Evolutionary conservation across 2,113 vertebrate genomes (phyloP).

Genomic region (Centropus unirufus): DNA sequence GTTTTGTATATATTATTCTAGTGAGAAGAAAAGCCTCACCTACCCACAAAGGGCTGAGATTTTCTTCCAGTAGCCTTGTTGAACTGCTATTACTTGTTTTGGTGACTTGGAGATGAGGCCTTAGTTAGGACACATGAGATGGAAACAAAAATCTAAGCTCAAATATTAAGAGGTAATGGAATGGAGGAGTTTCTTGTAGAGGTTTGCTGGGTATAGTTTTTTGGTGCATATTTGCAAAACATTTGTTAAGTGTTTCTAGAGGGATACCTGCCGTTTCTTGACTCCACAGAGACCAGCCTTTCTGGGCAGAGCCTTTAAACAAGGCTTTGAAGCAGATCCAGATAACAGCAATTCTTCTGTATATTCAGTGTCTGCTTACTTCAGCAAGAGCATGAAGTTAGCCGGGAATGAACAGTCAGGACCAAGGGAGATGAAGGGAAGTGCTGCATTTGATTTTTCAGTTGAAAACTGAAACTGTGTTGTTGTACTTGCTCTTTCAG

Average conservation of each 20-base stretch:
- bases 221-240: not conserved
- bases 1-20: not conserved
- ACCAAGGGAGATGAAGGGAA: not conserved
- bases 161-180: not conserved
- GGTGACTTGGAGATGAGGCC: not conserved
- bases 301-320: not conserved
- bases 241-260: not conserved
- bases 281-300: not conserved
- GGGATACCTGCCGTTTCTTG: not conserved
- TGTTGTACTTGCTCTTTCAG: slow-evolving; percentile 34
- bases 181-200: not conserved
- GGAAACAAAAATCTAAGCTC: not conserved
- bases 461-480: slow-evolving; percentile 5
- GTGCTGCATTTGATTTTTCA: not conserved
- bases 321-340: not conserved
- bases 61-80: not conserved
- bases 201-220: not conserved
- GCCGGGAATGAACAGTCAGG: not conserved
- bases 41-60: not conserved
- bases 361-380: not conserved
- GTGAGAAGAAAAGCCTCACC: not conserved
- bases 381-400: not conserved
- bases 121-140: not conserved
- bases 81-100: not conserved
- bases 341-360: not conserved